Base-by-base conservation (phyloP, 2,797 vertebrate genomes). In the Anolis apletophallus region DNA sequence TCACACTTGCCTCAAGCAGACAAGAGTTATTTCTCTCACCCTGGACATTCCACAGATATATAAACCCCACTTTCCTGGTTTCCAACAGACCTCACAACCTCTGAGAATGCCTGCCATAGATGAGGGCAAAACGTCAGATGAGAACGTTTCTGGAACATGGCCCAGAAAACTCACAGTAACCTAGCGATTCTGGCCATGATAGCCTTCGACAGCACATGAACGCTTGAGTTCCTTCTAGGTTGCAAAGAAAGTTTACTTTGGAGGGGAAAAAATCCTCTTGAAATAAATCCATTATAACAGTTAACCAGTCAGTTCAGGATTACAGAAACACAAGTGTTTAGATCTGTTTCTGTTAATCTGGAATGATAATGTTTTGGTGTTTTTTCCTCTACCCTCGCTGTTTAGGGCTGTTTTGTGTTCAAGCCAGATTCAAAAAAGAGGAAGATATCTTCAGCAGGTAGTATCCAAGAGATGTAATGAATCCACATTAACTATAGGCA, bases 371-470 rank as follows among this genome's bases (percentile, higher is more conserved):
- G 54, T 0, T 79, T 0, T 83, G 82, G 54, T 82, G 64, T 61
- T n/a, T 7, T 67, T 34, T 16, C 55, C 84, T 0, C 85, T 77
- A 64, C 75, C 52, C 50, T 88, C 88, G 0, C 91, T 91, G 91
- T 96, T 88, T 93, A 99, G 98, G 98, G 98, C 77, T 99, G 99
- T 93, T 99, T 99, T 96, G 98, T 99, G 85, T 99, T 99, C 94
- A 99, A 98, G 89, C 98, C 99, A 69, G 94, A 92, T 85, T 86
- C 94, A 10, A 99, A 98, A 91, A 99, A 97, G 95, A 98, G 96
- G 93, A 98, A 95, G 91, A 94, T 90, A 80, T 91, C 92, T 88
- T 79, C 90, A 94, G 50, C 95, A 94, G 98, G 98, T 99, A 97
- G 97, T 95, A 26, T 23, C 2, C 91, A 83, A 91, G 52, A 34